Conservation (phyloP, 23 tunicate genomes). For the Halocynthia roretzi region DNA sequence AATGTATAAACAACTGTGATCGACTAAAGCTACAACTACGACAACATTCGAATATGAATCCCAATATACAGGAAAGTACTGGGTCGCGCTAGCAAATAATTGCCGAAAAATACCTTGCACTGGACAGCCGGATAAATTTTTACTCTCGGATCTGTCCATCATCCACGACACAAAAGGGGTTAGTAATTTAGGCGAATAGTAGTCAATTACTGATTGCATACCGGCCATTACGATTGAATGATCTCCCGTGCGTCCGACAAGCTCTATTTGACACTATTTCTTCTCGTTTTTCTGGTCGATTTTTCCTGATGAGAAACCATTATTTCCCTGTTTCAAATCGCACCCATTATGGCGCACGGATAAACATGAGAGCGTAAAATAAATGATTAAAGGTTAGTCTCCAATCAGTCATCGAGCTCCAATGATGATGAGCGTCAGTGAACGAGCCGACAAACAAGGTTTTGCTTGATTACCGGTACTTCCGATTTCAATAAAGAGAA, state of each 20-base stretch:
- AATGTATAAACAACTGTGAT: neutral
- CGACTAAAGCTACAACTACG: neutral
- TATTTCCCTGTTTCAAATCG: neutral
- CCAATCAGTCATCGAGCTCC: slow-evolving; percentile 1
- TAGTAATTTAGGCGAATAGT: slow-evolving; percentile 38
- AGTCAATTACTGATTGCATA: slow-evolving; percentile 49
- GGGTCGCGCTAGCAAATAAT: too few species aligned
- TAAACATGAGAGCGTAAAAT: slow-evolving; percentile 1
- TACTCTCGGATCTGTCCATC: slow-evolving; percentile 6
- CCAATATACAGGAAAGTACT: too few species aligned
- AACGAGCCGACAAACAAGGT: too few species aligned
- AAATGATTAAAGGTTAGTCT: slow-evolving; percentile 23
- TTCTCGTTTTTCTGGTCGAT: neutral
- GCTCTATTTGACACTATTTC: neutral
- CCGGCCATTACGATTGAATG: slow-evolving; percentile 52
- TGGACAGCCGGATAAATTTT: neutral
- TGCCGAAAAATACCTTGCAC: too few species aligned
- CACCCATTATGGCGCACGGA: neutral
- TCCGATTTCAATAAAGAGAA: too few species aligned
- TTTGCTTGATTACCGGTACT: too few species aligned
- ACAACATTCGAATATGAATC: too few species aligned
- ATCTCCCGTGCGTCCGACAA: neutral
- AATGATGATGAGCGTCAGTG: too few species aligned
- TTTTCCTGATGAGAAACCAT: slow-evolving; percentile 6
- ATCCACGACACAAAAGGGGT: slow-evolving; percentile 30